Evolutionary conservation across 2,888 invertebrate genomes (phyloP), one percentile per base, ranked within the genome.

Genomic region (Heliconius cydno): DNA sequence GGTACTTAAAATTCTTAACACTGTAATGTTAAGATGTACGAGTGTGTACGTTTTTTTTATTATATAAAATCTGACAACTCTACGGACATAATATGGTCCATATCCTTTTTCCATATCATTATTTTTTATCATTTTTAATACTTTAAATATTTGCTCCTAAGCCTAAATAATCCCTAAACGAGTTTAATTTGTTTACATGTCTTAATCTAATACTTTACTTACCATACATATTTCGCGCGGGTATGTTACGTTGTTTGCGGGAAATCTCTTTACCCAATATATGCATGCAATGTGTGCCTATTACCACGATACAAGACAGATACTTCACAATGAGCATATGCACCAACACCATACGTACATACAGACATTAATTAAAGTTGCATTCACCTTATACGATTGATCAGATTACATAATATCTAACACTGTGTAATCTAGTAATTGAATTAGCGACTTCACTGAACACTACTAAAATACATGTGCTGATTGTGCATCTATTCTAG

Each of bases 211-310:
- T 52, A 52, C 19, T 13, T 19, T 6, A 52, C 19, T 52, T 52
- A 9, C 22, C 52, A 52, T 9, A 22, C 7, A 52, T 52, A 22
- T 22, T 19, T 52, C 19, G 19, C 52, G 52, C 19, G 52, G 19
- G 19, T 7, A 52, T 52, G 19, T 52, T 3, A 52, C 19, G 52
- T 2, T 22, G 52, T 30, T 28, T 46, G 46, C 52, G 19, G n/a
- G 46, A 77, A 75, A 79, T 81, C 75, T 76, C 41, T 77, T 81
- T 79, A 75, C 60, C 66, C 71, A 63, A 76, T 15, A 60, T 67
- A 86, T 86, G 85, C 86, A 86, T 87, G 63, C 57, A 30, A 78
- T 74, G 71, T 80, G 67, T 79, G 52, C 68, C 76, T 78, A 82
- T 80, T 82, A 82, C 78, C 80, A 82, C 66, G 57, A 75, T 60